These are phyloP conservation scores for Tenthredo notha DNA, from an alignment of 2,888 invertebrate genomes.

Conservation along the genomic window DNA sequence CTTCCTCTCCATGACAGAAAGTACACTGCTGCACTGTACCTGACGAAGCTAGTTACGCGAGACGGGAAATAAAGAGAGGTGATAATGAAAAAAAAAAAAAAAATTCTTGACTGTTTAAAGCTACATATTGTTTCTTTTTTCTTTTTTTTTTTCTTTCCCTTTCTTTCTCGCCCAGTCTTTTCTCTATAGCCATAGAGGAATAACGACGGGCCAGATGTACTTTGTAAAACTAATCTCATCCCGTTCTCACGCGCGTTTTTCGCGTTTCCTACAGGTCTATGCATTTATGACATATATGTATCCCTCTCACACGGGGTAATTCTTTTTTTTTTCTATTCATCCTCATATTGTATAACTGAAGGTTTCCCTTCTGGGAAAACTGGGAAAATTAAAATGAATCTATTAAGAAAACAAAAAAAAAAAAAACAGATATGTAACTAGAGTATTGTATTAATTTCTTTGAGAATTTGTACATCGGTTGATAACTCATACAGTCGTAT, in stretches of 20 bases:
- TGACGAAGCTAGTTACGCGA: conserved; percentile 9
- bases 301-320: background rate
- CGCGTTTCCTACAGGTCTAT: background rate
- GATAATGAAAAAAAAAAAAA: background rate
- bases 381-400: no score
- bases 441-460: background rate
- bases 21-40: background rate
- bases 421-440: background rate
- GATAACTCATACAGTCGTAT: background rate
- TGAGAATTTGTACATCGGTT: background rate
- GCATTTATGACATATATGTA: background rate
- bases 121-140: background rate
- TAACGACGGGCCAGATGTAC: conserved; percentile 29
- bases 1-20: background rate
- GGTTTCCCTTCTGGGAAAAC: no score
- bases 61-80: conserved; percentile 18
- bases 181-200: background rate
- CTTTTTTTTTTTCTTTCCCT: background rate
- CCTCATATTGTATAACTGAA: background rate
- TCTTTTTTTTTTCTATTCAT: background rate
- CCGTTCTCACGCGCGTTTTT: conserved; percentile 42
- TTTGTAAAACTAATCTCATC: conserved; percentile 46
- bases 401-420: background rate
- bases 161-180: background rate
- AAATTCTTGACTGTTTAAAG: conserved; percentile 29